Conservation (phyloP, 2,113 vertebrate genomes). For the Brienomyrus brachyistius region DNA sequence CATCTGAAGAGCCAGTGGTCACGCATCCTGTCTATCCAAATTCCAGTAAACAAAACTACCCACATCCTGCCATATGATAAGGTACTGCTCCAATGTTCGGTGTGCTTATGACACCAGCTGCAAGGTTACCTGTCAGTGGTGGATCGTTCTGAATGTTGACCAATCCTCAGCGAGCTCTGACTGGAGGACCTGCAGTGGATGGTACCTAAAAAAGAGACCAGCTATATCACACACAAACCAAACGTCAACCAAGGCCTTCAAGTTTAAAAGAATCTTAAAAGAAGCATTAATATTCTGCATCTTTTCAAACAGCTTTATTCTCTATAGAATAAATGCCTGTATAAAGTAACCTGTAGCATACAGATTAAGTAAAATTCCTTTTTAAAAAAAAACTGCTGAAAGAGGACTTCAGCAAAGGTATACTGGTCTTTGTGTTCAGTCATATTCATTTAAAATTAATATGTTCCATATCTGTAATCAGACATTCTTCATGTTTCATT, state of each 20-base stretch:
- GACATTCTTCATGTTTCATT: not conserved
- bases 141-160: slow-evolving; percentile 31
- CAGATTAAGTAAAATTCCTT: not conserved
- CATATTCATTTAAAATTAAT: not conserved
- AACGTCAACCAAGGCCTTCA: not conserved
- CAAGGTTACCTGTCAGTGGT: slow-evolving; percentile 63
- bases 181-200: slow-evolving; percentile 50
- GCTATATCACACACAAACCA: not conserved
- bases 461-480: not conserved
- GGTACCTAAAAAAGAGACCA: slow-evolving; percentile 49
- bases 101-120: not conserved
- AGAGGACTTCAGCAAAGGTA: not conserved
- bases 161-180: slow-evolving; percentile 39
- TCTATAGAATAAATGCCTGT: not conserved
- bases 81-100: not conserved
- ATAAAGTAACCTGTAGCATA: not conserved
- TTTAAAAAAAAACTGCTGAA: not conserved
- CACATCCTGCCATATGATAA: not conserved
- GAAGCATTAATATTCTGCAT: not conserved
- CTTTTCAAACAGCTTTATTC: not conserved
- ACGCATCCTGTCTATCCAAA: not conserved
- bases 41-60: not conserved
- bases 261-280: not conserved
- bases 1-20: not conserved
- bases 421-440: not conserved